Base-by-base conservation (phyloP, 2,888 invertebrate species). In the Ceriagrion tenellum region DNA sequence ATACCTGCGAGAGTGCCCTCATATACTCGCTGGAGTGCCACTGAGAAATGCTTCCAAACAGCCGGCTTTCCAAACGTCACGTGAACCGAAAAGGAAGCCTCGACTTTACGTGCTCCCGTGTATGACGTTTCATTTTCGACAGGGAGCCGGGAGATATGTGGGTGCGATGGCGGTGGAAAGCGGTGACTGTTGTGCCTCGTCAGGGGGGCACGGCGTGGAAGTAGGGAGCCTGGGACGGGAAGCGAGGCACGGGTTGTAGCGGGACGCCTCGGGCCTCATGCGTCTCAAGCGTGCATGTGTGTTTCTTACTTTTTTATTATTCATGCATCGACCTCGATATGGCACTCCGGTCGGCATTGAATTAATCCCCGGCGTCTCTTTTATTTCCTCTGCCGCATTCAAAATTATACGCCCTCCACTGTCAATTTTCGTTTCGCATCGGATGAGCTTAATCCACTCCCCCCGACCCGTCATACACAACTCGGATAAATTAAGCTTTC, bases 61-160 rank as follows among this genome's bases (percentile, higher is more conserved):
- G n/a, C 63, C 63, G 91, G 63, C 23, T 91, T 59, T 63, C 59
- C 63, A 63, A 10, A 91, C 63, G 56, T 59, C 91, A 63, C 91
- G 91, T 91, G 55, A 91, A 59, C 56, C 91, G 91, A 91, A 91
- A 91, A 47, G 35, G 16, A 63, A 40, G 20, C 40, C 63, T 35
- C 40, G 10, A 23, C 69, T 69, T 8, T n/a, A 69, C 26, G 10
- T 69, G 69, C 69, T 69, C 69, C 20, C 59, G 16, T 16, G 26
- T n/a, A 69, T 69, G 69, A 69, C 69, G 69, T 69, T 69, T 69
- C 69, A 69, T 69, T 69, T 69, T 69, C 69, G 69, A 26, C 26
- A 26, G 69, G 1, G 26, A 10, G 4, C 26, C 8, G 69, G 1
- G 26, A 10, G 4, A 26, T 26, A n/a, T 10, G 69, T 8, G 47